Percentiles rank a stretch among this genome's conserved stretches.
These are phyloP conservation scores for Entomobrya multifasciata DNA, from an alignment of 2,888 invertebrate species.

Conservation along the genomic window DNA sequence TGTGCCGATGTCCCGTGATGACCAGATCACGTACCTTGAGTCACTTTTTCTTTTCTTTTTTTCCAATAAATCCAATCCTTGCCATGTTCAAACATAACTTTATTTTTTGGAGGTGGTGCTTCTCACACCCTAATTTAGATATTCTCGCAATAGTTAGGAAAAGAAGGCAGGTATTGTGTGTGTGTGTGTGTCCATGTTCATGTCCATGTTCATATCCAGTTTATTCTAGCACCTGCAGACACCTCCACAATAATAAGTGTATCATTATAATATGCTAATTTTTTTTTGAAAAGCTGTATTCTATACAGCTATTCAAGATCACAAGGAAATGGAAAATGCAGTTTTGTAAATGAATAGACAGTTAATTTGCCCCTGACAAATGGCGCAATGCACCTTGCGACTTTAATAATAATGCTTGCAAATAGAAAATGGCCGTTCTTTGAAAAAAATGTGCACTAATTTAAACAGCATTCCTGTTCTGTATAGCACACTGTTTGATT, in stretches of 20 bases:
- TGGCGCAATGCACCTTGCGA: neutral
- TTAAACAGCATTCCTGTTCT: too few relatives aligned
- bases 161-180: neutral
- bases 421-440: neutral
- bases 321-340: constrained; percentile 23
- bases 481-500: too few relatives aligned
- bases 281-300: neutral
- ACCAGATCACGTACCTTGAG: constrained; percentile 13
- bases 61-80: constrained; percentile 10
- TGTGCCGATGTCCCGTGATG: neutral
- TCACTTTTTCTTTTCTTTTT: constrained; percentile 18
- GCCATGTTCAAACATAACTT: neutral
- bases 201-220: too few relatives aligned
- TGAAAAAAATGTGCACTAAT: neutral
- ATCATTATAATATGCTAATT: constrained; percentile 32
- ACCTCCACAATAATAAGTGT: neutral
- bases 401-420: neutral
- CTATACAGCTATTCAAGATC: neutral
- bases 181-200: too few relatives aligned
- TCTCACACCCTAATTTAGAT: constrained; percentile 30
- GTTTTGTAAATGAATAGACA: neutral
- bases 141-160: neutral
- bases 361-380: neutral
- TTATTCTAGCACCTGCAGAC: constrained; percentile 7
- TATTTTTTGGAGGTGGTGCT: constrained; percentile 41